Evolutionary conservation across 2,113 vertebrate species (phyloP), one percentile per base, ranked within the genome.

Genomic region (Phalacrocorax brasilianus): DNA sequence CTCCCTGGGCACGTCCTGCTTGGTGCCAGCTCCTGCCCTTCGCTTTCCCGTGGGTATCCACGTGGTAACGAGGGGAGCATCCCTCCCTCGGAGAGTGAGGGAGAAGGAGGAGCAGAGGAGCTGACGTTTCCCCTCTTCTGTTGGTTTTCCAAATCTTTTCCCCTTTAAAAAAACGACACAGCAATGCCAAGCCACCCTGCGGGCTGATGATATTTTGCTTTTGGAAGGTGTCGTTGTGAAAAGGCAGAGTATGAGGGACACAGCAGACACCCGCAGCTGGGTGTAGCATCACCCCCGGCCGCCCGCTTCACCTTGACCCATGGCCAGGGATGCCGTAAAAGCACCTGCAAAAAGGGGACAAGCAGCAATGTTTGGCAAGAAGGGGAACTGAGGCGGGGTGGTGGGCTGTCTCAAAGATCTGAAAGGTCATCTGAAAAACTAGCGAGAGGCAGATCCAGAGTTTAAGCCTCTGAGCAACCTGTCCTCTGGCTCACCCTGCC

Each of bases 401-500:
- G 28, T 14, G 79, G 65, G 68, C 72, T 50, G 79, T 15, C 47
- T 88, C 14, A 11, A 2, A n/a, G 72, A 40, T 83, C 55, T 18
- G 73, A 61, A 56, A 86, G 55, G 75, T 88, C 56, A 6, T 78
- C 53, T 58, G 81, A 50, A 87, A 70, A 53, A 81, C 50, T 35
- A 24, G 45, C 3, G 32, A 88, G 94, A 92, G 93, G 81, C 27
- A 47, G 89, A 58, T 83, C 42, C 80, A 84, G 91, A 72, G 70
- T 63, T 84, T n/a, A 89, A 86, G 55, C 75, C 85, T 89, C 47
- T 38, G 74, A 96, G 88, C 82, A 90, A 76, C 93, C 96, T 93
- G 85, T 96, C 96, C 93, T 86, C 95, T 94, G 95, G 96, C 95
- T 96, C 93, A 94, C 96, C 90, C 93, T 96, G 92, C 88, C 83